These are phyloP conservation scores for Hydropsyche tenuis DNA, from an alignment of 1,140 invertebrate genomes.

Conservation along the genomic window DNA sequence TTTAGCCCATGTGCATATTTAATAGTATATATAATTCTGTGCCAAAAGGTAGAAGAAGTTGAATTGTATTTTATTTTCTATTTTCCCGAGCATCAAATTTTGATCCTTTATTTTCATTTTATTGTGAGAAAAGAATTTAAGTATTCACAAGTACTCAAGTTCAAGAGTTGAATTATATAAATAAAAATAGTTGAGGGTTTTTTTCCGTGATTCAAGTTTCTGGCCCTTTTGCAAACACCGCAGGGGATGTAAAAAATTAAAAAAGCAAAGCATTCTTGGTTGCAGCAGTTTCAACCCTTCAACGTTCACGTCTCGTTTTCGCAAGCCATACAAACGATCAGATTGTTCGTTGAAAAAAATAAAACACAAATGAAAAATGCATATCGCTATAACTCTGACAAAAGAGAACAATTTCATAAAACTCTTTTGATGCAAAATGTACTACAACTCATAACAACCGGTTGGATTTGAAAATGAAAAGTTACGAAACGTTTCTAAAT, in stretches of 20 bases:
- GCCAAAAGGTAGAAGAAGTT: no score
- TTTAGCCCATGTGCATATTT: no score
- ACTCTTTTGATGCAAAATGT: no score
- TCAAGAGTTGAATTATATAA: not conserved
- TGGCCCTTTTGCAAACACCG: constrained; percentile 28
- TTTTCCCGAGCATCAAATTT: no score
- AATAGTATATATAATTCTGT: no score
- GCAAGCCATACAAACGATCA: not conserved
- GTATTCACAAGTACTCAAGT: not conserved
- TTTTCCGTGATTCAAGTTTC: not conserved
- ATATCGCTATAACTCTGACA: not conserved
- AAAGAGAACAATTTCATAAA: not conserved
- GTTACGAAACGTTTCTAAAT: no score
- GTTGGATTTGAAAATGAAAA: no score
- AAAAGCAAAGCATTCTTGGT: constrained; percentile 64
- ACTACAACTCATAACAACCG: no score
- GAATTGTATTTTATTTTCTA: no score
- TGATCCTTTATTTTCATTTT: no score
- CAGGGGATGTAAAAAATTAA: constrained; percentile 51
- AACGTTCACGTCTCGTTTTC: constrained; percentile 38
- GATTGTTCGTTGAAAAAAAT: not conserved
- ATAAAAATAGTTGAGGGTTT: constrained; percentile 3
- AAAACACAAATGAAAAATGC: not conserved
- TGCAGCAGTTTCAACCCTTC: constrained; percentile 58
- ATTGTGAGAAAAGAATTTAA: not conserved